Conservation (phyloP, 2,797 vertebrate species). For the Sciurus carolinensis region DNA sequence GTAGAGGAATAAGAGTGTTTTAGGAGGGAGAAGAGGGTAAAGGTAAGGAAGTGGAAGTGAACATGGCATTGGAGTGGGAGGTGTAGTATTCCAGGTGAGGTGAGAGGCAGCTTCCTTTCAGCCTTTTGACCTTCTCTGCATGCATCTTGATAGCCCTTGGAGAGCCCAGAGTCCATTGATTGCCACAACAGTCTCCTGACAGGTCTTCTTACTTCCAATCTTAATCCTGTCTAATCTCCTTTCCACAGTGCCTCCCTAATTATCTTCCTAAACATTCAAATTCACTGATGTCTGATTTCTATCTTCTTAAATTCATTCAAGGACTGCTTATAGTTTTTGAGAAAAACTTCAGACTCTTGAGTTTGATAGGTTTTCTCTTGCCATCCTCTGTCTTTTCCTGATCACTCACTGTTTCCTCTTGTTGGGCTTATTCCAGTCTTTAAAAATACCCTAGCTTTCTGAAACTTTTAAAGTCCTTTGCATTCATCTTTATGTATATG, state of each 20-base stretch:
- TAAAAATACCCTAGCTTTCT: neutral
- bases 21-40: neutral
- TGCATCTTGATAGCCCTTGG: no score
- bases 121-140: no score
- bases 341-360: neutral
- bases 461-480: neutral
- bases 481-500: neutral
- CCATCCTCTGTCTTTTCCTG: neutral
- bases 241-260: neutral
- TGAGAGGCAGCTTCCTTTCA: neutral
- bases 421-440: neutral
- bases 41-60: neutral
- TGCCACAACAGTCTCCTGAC: neutral
- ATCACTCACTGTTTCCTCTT: neutral
- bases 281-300: neutral
- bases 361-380: neutral
- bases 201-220: neutral
- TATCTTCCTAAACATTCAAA: conserved; percentile 13
- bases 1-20: neutral
- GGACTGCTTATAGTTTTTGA: neutral
- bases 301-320: neutral
- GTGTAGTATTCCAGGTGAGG: accelerated
- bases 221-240: neutral
- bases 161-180: neutral
- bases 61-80: no score